Evolutionary conservation across 1,140 invertebrate genomes (phyloP).

Genomic region (Hetaerina americana): DNA sequence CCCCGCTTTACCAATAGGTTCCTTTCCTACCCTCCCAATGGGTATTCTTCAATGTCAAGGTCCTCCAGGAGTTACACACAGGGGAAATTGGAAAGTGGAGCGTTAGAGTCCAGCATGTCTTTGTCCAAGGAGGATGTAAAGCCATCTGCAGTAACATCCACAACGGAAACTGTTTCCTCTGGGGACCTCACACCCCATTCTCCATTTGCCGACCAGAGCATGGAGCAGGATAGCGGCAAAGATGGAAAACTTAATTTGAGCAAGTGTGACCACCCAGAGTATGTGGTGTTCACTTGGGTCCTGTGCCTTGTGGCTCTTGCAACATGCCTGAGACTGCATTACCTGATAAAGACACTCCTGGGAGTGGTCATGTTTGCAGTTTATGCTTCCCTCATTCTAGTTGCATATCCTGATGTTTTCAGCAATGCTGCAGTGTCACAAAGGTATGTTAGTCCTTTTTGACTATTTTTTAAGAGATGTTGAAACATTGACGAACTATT

Average conservation of each 20-base stretch:
- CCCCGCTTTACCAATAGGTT: background rate
- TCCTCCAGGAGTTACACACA: background rate
- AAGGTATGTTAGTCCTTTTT: too few relatives aligned
- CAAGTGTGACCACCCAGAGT: slow-evolving; percentile 58
- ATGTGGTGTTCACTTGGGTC: slow-evolving; percentile 86
- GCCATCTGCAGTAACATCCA: background rate
- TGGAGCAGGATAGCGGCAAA: background rate
- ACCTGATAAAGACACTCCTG: slow-evolving; percentile 74
- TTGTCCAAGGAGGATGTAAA: background rate
- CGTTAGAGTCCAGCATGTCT: background rate
- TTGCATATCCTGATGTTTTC: slow-evolving; percentile 35
- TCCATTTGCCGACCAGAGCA: background rate
- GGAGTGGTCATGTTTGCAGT: slow-evolving; percentile 58
- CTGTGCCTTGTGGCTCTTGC: slow-evolving; percentile 80
- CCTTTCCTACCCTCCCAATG: background rate
- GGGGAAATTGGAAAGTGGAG: background rate
- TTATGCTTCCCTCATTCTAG: slow-evolving; percentile 54
- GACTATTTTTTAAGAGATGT: too few relatives aligned
- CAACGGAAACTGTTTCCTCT: background rate
- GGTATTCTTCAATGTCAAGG: background rate
- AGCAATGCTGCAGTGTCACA: background rate
- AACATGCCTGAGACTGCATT: slow-evolving; percentile 85
- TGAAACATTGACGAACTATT: too few relatives aligned
- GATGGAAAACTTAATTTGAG: too few relatives aligned
- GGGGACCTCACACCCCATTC: background rate